Conservation (phyloP, 1,140 invertebrate genomes). For the Matsumurasca onukii region DNA sequence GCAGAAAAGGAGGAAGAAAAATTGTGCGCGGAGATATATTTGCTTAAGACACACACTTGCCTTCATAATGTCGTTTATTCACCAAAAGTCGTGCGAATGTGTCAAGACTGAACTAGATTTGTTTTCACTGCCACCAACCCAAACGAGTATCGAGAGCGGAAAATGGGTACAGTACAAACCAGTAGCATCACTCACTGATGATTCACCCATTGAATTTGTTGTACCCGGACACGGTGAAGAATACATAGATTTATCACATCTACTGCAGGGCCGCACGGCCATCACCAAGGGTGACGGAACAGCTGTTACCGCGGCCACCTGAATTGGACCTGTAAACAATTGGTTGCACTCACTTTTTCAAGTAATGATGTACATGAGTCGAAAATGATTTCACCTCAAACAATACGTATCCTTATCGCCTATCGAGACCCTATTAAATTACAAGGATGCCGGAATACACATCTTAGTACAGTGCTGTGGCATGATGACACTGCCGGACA, state of each 20-base stretch:
- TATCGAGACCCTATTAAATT: conserved; percentile 49
- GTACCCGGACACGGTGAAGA: too few relatives aligned
- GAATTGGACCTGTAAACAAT: background rate
- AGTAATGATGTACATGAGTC: conserved; percentile 50
- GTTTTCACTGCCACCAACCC: conserved; percentile 43
- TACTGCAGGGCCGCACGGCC: too few relatives aligned
- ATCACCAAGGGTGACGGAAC: too few relatives aligned
- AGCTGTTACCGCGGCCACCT: too few relatives aligned
- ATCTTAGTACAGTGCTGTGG: conserved; percentile 45
- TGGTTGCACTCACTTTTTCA: conserved; percentile 34
- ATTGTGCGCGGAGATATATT: conserved; percentile 33
- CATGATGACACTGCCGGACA: conserved; percentile 39
- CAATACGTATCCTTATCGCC: conserved; percentile 51
- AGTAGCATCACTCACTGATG: too few relatives aligned
- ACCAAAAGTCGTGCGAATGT: too few relatives aligned
- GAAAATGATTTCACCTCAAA: conserved; percentile 50
- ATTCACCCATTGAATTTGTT: too few relatives aligned
- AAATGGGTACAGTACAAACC: too few relatives aligned
- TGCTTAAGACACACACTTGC: too few relatives aligned
- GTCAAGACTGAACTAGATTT: conserved; percentile 1
- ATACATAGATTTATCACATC: too few relatives aligned
- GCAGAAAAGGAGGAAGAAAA: background rate
- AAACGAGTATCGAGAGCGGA: conserved; percentile 46
- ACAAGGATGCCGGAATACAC: conserved; percentile 45
- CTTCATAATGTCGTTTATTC: too few relatives aligned